Conservation (phyloP, 2,113 vertebrate genomes). For the Lepus americanus region DNA sequence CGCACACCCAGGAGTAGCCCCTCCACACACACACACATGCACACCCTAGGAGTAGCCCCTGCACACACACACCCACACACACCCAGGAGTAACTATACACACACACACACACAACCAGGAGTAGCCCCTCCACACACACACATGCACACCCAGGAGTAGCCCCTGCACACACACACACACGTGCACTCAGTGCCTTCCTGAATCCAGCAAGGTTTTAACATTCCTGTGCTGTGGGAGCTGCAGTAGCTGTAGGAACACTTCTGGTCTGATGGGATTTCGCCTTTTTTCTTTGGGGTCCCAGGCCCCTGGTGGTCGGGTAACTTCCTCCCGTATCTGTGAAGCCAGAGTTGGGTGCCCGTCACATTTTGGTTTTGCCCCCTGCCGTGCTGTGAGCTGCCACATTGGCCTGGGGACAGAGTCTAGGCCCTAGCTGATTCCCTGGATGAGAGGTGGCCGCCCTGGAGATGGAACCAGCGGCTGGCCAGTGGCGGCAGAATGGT, state of each 20-base stretch:
- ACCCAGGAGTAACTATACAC: too few relatives aligned
- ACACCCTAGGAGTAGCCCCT: too few relatives aligned
- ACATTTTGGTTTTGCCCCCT: too few relatives aligned
- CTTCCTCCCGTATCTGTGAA: background rate
- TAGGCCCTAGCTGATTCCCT: too few relatives aligned
- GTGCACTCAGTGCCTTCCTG: fast-evolving
- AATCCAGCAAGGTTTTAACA: background rate
- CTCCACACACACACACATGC: too few relatives aligned
- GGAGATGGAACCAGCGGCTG: background rate
- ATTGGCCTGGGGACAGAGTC: background rate
- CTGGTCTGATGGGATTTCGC: background rate
- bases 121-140: too few relatives aligned
- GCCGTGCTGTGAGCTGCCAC: background rate
- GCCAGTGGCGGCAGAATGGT: background rate
- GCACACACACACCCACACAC: too few relatives aligned
- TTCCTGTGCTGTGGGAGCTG: background rate
- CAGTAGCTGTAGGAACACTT: background rate
- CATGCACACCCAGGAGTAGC: too few relatives aligned
- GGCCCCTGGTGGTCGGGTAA: too few relatives aligned
- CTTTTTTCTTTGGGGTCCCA: background rate
- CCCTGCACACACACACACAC: too few relatives aligned
- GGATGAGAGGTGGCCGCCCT: background rate
- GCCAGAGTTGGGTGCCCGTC: background rate
- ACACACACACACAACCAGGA: too few relatives aligned
- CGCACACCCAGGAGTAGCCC: too few relatives aligned